Evolutionary conservation across 2,797 vertebrate species (phyloP).

Genomic region (Neosalanx taihuensis): DNA sequence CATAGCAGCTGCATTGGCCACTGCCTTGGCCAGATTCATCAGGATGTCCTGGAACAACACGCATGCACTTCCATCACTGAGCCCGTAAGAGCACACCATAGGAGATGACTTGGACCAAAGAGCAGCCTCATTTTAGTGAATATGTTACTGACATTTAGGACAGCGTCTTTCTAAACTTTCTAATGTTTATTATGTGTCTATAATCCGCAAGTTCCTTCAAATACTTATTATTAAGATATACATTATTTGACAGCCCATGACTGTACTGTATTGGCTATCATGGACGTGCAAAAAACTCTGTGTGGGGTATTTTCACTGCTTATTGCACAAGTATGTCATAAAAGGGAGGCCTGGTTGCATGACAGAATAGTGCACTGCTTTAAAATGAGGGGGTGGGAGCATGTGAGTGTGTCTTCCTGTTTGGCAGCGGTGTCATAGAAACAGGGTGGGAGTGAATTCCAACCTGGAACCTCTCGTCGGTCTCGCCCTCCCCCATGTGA

Average conservation of each 20-base stretch:
- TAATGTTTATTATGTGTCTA: too few species aligned
- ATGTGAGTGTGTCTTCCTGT: slow-evolving; percentile 60
- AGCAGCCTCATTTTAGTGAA: too few species aligned
- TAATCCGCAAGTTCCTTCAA: too few species aligned
- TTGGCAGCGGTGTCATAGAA: slow-evolving; percentile 56
- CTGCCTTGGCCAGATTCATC: slow-evolving; percentile 98
- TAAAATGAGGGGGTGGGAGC: slow-evolving; percentile 23
- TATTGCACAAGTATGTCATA: slow-evolving; percentile 28
- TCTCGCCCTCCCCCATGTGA: slow-evolving; percentile 97
- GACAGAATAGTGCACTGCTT: slow-evolving; percentile 28
- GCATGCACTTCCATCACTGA: slow-evolving; percentile 56
- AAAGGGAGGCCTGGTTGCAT: background rate
- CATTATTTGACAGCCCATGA: too few species aligned
- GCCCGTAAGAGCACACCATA: slow-evolving; percentile 46
- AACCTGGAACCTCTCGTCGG: slow-evolving; percentile 97
- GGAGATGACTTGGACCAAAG: slow-evolving; percentile 34
- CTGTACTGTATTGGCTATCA: background rate
- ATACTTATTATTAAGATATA: too few species aligned
- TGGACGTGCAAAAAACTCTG: background rate
- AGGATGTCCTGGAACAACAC: slow-evolving; percentile 85
- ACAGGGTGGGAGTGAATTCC: slow-evolving; percentile 49
- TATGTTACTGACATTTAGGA: too few species aligned
- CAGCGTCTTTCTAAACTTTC: too few species aligned
- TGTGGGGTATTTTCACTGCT: background rate
- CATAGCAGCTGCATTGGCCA: slow-evolving; percentile 98